Percentiles rank a stretch among this genome's conserved stretches.
Conservation (phyloP, 2,113 vertebrate genomes). For the Xiphorhynchus elegans region DNA sequence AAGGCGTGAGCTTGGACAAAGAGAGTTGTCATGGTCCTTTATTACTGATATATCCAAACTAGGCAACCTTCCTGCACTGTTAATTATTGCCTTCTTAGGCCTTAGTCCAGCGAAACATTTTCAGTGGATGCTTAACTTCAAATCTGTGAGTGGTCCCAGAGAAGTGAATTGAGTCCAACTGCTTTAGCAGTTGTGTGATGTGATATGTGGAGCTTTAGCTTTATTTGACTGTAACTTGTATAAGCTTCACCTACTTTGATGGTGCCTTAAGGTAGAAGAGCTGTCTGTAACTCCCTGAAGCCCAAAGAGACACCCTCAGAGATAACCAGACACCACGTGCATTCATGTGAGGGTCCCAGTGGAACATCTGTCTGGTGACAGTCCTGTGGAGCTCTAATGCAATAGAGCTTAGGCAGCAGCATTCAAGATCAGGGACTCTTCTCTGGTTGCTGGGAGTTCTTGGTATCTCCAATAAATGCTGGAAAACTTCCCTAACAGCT, state of each 20-base stretch:
- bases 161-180: background rate
- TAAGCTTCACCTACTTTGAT: background rate
- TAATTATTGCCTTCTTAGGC: background rate
- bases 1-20: background rate
- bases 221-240: background rate
- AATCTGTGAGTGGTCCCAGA: background rate
- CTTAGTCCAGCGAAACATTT: background rate
- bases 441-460: background rate
- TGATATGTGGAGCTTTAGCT: background rate
- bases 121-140: background rate
- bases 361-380: background rate
- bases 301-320: background rate
- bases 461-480: background rate
- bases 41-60: background rate
- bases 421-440: background rate
- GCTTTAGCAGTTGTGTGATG: background rate
- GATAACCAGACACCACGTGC: fast-evolving
- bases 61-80: background rate
- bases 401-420: background rate
- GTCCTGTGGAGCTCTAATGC: background rate
- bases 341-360: background rate
- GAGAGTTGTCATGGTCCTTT: background rate
- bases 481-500: fast-evolving
- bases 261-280: background rate
- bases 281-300: background rate